These are phyloP conservation scores for Tetheella fluctuosa DNA, from an alignment of 2,888 invertebrate genomes.

Conservation along the genomic window DNA sequence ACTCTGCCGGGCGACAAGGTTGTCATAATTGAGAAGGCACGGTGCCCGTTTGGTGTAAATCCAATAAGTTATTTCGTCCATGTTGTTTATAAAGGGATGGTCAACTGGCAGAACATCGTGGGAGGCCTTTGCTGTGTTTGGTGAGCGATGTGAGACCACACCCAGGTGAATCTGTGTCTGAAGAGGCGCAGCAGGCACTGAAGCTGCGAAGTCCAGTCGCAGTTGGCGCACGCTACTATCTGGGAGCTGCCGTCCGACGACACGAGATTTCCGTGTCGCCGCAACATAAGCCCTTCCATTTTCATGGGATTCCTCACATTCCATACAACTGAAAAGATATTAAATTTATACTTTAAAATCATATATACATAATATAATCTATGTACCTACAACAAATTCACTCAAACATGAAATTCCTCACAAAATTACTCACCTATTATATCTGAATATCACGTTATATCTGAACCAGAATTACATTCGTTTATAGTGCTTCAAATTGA, in stretches of 20 bases:
- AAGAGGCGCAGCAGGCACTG: slow-evolving; percentile 47
- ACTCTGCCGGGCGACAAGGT: slow-evolving; percentile 54
- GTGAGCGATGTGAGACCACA: slow-evolving; percentile 22
- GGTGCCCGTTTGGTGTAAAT: slow-evolving; percentile 76
- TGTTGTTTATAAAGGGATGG: slow-evolving; percentile 73
- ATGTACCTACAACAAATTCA: background rate
- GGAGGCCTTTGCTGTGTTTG: slow-evolving; percentile 12
- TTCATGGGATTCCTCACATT: slow-evolving; percentile 56
- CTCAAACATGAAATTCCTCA: background rate
- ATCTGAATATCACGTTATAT: background rate
- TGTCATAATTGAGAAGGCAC: slow-evolving; percentile 74
- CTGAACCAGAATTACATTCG: background rate
- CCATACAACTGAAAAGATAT: slow-evolving; percentile 65
- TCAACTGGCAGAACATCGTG: slow-evolving; percentile 22
- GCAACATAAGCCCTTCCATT: slow-evolving; percentile 29
- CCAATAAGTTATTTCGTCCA: slow-evolving; percentile 80
- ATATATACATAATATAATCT: background rate
- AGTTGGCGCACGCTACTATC: slow-evolving; percentile 38
- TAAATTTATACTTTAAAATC: slow-evolving; percentile 11
- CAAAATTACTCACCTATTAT: background rate
- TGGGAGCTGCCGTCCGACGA: slow-evolving; percentile 47
- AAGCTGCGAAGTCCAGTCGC: slow-evolving; percentile 54
- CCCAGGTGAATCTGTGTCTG: slow-evolving; percentile 32
- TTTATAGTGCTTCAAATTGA: background rate
- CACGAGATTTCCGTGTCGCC: slow-evolving; percentile 11